These are phyloP conservation scores for Lepidocyrtinus sp. DNA, from an alignment of 2,888 invertebrate species.

Conservation along the genomic window DNA sequence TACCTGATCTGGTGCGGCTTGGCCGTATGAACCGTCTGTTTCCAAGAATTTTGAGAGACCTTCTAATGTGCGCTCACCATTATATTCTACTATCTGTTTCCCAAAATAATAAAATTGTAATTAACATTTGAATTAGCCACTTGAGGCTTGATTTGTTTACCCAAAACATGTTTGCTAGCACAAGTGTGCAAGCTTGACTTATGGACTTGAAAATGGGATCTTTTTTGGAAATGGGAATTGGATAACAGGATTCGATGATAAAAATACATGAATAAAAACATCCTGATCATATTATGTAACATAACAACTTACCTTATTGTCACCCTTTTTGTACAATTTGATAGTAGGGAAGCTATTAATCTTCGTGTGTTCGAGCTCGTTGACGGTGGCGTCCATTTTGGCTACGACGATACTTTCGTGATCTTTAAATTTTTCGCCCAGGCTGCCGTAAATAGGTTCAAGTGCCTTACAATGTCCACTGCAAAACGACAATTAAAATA, in stretches of 20 bases:
- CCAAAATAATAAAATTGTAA: background rate
- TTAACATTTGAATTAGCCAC: background rate
- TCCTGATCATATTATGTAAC: too few relatives aligned
- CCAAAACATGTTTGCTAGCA: background rate
- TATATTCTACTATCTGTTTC: conserved; percentile 85
- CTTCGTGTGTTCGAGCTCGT: conserved; percentile 97
- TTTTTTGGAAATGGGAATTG: too few relatives aligned
- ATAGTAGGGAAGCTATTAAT: conserved; percentile 96
- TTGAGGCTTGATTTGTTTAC: background rate
- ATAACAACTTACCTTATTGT: conserved; percentile 87
- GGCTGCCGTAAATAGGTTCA: conserved; percentile 93
- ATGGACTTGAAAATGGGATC: too few relatives aligned
- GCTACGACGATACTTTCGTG: conserved; percentile 89
- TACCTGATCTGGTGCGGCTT: conserved; percentile 77
- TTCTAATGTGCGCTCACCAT: conserved; percentile 94
- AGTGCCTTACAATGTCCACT: conserved; percentile 86
- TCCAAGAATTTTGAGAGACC: conserved; percentile 95
- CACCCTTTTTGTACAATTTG: conserved; percentile 93
- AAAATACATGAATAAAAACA: too few relatives aligned
- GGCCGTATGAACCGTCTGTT: conserved; percentile 86
- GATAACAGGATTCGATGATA: too few relatives aligned
- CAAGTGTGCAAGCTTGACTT: background rate
- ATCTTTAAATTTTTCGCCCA: conserved; percentile 93
- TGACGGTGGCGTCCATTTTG: conserved; percentile 98
- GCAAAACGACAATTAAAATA: too few relatives aligned